phyloP scores from a whole-genome alignment of 1,140 invertebrate species.

The Maconellicoccus hirsutus region DNA sequence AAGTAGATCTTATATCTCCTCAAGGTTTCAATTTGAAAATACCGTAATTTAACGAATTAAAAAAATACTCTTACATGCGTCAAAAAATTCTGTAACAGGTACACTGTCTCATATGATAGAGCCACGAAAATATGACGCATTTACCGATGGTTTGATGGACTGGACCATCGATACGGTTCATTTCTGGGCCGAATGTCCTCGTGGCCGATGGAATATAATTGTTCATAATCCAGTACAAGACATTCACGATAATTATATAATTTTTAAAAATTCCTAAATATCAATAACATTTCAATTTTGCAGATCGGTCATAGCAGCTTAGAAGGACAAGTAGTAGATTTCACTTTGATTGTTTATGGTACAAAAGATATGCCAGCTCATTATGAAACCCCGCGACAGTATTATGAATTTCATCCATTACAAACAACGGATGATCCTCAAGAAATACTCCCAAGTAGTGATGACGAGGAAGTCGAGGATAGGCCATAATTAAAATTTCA shows the following conservation, averaged over 20 bases:
- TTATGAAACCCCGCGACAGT: slow-evolving; percentile 34
- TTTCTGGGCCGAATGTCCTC: slow-evolving; percentile 76
- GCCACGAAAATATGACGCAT: slow-evolving; percentile 53
- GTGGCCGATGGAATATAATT: slow-evolving; percentile 57
- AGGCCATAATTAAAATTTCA: too few relatives aligned
- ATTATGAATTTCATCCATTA: not conserved
- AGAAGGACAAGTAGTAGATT: slow-evolving; percentile 41
- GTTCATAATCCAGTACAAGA: slow-evolving; percentile 46
- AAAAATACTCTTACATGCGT: not conserved
- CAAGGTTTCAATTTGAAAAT: slow-evolving; percentile 41
- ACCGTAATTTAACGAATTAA: too few relatives aligned
- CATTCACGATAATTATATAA: too few relatives aligned
- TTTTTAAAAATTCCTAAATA: too few relatives aligned
- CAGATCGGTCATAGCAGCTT: slow-evolving; percentile 33
- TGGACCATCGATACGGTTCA: slow-evolving; percentile 87
- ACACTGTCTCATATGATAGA: slow-evolving; percentile 57
- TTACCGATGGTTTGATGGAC: slow-evolving; percentile 55
- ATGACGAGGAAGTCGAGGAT: too few relatives aligned
- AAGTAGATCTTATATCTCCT: slow-evolving; percentile 55
- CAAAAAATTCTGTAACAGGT: slow-evolving; percentile 38
- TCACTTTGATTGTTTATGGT: slow-evolving; percentile 53
- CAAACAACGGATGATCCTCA: not conserved
- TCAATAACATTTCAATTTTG: not conserved
- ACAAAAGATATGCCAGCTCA: slow-evolving; percentile 49
- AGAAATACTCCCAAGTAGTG: not conserved